Percentiles rank a stretch among this genome's conserved stretches.
Evolutionary conservation across 2,888 invertebrate genomes (phyloP).

Genomic region (Oxystoma pomonae): DNA sequence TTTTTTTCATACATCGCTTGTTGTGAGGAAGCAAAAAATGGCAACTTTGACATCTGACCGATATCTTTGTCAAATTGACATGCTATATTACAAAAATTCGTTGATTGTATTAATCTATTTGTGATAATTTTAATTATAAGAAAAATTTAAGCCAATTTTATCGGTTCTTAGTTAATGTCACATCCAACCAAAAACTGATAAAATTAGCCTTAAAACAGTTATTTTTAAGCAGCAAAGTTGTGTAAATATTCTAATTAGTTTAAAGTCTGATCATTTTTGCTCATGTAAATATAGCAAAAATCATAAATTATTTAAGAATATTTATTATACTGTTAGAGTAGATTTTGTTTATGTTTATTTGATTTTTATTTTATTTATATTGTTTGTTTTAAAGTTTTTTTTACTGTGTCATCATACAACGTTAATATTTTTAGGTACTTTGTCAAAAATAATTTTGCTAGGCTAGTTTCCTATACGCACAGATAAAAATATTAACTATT

Average conservation of each 20-base stretch:
- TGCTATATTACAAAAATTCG: background rate
- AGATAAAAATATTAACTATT: no score
- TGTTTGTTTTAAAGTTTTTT: constrained; percentile 28
- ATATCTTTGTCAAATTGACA: background rate
- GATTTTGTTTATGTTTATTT: constrained; percentile 20
- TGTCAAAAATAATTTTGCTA: background rate
- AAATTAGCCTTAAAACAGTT: background rate
- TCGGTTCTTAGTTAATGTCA: no score
- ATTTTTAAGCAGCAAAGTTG: constrained; percentile 4
- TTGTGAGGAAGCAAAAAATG: background rate
- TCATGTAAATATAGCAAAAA: constrained; percentile 31
- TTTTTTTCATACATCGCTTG: background rate
- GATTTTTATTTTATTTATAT: constrained; percentile 25
- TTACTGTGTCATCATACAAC: constrained; percentile 26
- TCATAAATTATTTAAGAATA: no score
- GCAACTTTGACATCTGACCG: background rate
- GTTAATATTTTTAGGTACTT: no score
- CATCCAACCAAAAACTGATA: no score
- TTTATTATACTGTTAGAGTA: background rate
- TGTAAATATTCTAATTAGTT: constrained; percentile 20
- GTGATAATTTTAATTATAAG: background rate
- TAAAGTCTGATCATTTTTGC: constrained; percentile 37
- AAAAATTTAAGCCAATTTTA: no score
- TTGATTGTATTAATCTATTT: background rate
- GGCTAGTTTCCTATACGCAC: background rate